Evolutionary conservation across 2,113 vertebrate species (phyloP).

Genomic region (Nothobranchius kuhntae): DNA sequence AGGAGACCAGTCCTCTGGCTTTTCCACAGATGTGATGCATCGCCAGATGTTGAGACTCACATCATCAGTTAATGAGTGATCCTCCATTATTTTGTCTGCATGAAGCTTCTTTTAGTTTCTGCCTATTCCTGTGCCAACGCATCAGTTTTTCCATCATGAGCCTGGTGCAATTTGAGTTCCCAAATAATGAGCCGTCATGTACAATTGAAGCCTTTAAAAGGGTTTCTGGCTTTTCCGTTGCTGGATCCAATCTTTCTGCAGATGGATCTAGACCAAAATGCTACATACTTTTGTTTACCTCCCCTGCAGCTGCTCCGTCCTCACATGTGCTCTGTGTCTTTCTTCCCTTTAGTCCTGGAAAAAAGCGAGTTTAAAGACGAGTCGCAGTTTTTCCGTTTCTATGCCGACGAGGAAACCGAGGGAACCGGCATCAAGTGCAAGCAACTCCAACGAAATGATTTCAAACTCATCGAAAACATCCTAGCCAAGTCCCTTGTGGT

Average conservation of each 20-base stretch:
- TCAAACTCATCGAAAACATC: conserved; percentile 96
- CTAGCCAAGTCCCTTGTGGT: conserved; percentile 93
- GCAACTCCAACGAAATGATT: conserved; percentile 90
- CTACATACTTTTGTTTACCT: not conserved
- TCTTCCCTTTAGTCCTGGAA: conserved; percentile 85
- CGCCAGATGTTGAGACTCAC: conserved; percentile 60
- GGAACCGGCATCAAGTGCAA: conserved; percentile 91
- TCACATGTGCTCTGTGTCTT: conserved; percentile 5
- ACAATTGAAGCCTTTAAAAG: not conserved
- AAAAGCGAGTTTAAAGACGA: conserved; percentile 99
- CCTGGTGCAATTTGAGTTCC: not conserved
- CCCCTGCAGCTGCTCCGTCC: not conserved
- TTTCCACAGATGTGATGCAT: conserved; percentile 51
- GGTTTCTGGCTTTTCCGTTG: not conserved
- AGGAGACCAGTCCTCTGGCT: conserved; percentile 25
- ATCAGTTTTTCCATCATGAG: conserved; percentile 7
- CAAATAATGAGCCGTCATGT: not conserved
- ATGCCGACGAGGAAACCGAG: conserved; percentile 96
- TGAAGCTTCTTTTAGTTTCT: conserved; percentile 23
- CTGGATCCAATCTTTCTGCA: not conserved
- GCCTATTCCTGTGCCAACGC: not conserved
- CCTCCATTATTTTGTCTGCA: conserved; percentile 34
- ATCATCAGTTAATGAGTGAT: conserved; percentile 49
- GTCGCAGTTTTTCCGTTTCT: conserved; percentile 96
- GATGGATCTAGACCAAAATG: not conserved